Base-by-base conservation (phyloP, 2,113 vertebrate genomes). In the Mustelus asterias region DNA sequence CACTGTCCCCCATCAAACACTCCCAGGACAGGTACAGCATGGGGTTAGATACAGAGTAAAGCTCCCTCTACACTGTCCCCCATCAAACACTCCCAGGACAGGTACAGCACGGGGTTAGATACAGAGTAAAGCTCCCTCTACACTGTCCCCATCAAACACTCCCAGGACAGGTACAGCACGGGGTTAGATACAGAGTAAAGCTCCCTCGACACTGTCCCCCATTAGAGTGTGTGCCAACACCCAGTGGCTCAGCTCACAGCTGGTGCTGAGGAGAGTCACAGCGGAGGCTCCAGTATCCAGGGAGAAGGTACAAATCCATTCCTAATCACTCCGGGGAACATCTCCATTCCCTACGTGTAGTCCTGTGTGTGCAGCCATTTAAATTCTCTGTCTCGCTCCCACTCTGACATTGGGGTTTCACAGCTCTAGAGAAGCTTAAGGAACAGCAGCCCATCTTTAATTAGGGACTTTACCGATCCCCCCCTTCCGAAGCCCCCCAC, bases 391-490 rank as follows among this genome's bases (percentile, higher is more conserved):
- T 16, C 7, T 72, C 24, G 6, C 69, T 26, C 69, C 69, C 4
- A 1, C 22, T 72, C 69, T 72, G 16, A 18, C 65, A 26, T 29
- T 54, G 48, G 48, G 48, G 16, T 26, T 7, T 72, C 48, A 54
- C 5, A 4, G 48, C 4, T 26, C 13, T 41, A 44, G 97, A 98
- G 98, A 97, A 98, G 24, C 16, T 72, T 24, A 72, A 72, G 29
- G 26, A 72, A 72, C 70, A 72, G 26, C 22, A 72, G 1, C 26
- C 1, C 70, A 72, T 72, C 70, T 72, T 29, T 24, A 26, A 29
- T 26, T 72, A 29, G 22, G 26, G 0, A 26, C 6, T 72, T 72
- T 72, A 29, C 48, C 48, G 5, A 54, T 54, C 48, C 48, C 48
- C 48, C 48, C 48, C 48, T 4, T 4, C 48, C 48, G n/a, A n/a